Base-by-base conservation (phyloP, 2,888 invertebrate species). In the Erebia epiphron region DNA sequence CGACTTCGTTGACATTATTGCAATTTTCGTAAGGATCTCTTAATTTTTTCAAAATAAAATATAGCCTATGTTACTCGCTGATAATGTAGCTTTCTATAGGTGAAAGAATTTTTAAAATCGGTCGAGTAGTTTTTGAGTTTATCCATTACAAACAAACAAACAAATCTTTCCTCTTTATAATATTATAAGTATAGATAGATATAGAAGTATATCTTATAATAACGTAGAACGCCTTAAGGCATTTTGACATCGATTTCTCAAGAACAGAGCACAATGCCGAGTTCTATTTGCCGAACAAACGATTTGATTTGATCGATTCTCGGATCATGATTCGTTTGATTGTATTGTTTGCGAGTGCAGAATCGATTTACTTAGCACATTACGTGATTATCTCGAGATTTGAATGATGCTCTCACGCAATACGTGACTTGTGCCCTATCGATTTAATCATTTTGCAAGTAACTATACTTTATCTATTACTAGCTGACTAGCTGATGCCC, bases 271-370 rank as follows among this genome's bases (percentile, higher is more conserved):
- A 73, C 70, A 70, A 72, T 68, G 68, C 70, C 73, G 74, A 70
- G 71, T 73, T 73, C 71, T 73, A 67, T 73, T 71, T 69, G 70
- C 58, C 74, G 70, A 74, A 77, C 77, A 77, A 76, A 73, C 73
- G 71, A 58, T 54, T 69, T 75, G 73, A 77, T 76, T 77, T 67
- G 67, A 73, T 73, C 73, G 75, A 74, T 75, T 74, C 66, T 69
- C 67, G 62, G 70, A 72, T 74, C 74, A 73, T 70, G 71, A 72
- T 70, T 73, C 73, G 71, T 74, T 74, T 73, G 69, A 68, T 75
- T 70, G 61, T 70, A 75, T 74, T 75, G 74, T 74, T 70, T 68
- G 72, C 67, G 56, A 73, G 61, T 65, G 67, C 16, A 71, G 60
- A 66, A 73, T 67, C 71, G 69, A 71, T 71, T 64, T 46, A 67